Evolutionary conservation across 2,888 invertebrate species (phyloP).

Genomic region (Magallana nippona): DNA sequence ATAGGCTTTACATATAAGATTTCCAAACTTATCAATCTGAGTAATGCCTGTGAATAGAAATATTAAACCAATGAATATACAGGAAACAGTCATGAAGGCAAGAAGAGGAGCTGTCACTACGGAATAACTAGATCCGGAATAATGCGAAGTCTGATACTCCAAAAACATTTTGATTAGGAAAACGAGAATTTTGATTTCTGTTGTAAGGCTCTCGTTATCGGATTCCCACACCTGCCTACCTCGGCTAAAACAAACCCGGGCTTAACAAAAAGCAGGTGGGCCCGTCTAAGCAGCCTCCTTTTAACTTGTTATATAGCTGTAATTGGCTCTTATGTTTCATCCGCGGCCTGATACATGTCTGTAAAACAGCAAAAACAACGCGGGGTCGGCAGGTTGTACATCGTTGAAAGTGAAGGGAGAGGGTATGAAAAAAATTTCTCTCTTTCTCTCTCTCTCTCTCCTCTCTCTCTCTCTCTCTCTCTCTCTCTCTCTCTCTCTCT

Average conservation of each 20-base stretch:
- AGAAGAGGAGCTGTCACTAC: not conserved
- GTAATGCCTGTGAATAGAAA: not conserved
- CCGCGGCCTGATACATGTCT: conserved; percentile 12
- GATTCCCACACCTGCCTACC: conserved; percentile 25
- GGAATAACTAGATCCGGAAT: conserved; percentile 5
- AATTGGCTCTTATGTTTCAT: conserved; percentile 32
- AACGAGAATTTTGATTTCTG: conserved; percentile 31
- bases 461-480: too few relatives aligned
- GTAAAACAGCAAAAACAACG: not conserved
- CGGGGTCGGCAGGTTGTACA: not conserved
- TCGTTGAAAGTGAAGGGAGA: not conserved
- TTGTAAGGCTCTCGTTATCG: conserved; percentile 5
- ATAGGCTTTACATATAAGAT: not conserved
- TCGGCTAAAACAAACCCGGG: conserved; percentile 28
- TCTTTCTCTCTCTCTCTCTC: too few relatives aligned
- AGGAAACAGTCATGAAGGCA: not conserved
- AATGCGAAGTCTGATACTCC: not conserved
- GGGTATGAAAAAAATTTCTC: not conserved
- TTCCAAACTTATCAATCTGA: not conserved
- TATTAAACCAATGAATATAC: not conserved
- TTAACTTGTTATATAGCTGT: conserved; percentile 28
- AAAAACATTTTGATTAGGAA: conserved; percentile 30
- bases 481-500: too few relatives aligned
- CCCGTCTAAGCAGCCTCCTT: conserved; percentile 21
- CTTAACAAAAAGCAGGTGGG: conserved; percentile 33